Evolutionary conservation across 1,140 invertebrate genomes (phyloP), one percentile per base, ranked within the genome.

Genomic region (Pseudomyrmex pallidus): DNA sequence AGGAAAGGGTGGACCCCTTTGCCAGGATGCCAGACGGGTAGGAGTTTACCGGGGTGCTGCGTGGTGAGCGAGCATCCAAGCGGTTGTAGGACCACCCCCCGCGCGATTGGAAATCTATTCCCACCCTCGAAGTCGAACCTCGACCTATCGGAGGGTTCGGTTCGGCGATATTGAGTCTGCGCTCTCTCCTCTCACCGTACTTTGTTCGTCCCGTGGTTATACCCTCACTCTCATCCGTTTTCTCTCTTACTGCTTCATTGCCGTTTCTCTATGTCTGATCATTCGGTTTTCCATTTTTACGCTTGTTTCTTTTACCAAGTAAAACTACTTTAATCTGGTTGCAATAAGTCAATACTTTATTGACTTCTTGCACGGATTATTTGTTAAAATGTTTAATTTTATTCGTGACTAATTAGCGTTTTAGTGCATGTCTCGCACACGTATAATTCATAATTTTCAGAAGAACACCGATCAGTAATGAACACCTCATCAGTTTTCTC

Each of bases 31-130:
- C 84, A 73, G 63, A 83, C 87, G 86, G 86, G 90, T 83, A 80
- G 80, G 85, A 87, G 82, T 87, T 87, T 74, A 87, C 35, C 84
- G 61, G 84, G 84, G 85, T 84, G 73, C 77, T 85, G 50, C 87
- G 87, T 66, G 82, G 44, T 77, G 61, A 57, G 83, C 64, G 90
- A 88, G 78, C 76, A 89, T 80, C 86, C 83, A 50, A 54, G 48
- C 66, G 56, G 87, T 85, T 87, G 89, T 91, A 92, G 93, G 87
- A 91, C 91, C 92, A 93, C 92, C 92, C 93, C 90, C 91, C 91
- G 90, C 88, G 86, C 92, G 94, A 94, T 94, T 94, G 94, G 93
- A 94, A 94, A 94, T 94, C 93, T 94, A 94, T 94, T 94, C 93
- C 93, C 93, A 93, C 93, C 94, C 93, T 94, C 89, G 88, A 90